phyloP scores from a whole-genome alignment of 2,797 vertebrate species.

The Scomberomorus guttatus region DNA sequence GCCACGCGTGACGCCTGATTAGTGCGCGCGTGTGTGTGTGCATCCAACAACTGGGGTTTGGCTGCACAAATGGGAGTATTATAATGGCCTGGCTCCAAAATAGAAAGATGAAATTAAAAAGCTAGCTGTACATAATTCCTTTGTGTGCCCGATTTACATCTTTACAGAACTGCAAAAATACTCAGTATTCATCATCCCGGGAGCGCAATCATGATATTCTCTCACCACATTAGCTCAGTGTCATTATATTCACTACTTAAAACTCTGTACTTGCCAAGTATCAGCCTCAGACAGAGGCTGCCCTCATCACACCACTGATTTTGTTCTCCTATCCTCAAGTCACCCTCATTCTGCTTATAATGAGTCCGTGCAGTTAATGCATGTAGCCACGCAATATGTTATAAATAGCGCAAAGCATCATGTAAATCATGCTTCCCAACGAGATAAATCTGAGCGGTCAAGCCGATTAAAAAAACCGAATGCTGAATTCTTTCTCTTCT shows the following conservation, averaged over 20 bases:
- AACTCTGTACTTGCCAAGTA: conserved; percentile 24
- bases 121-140: conserved; percentile 42
- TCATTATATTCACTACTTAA: conserved; percentile 35
- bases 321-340: background rate
- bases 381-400: background rate
- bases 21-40: conserved; percentile 19
- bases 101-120: conserved; percentile 55
- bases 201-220: conserved; percentile 14
- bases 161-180: conserved; percentile 25
- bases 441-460: too few species aligned
- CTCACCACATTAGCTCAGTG: conserved; percentile 29
- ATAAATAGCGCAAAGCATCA: background rate
- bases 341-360: background rate
- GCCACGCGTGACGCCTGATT: conserved; percentile 31
- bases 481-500: background rate
- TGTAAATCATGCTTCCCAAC: too few species aligned
- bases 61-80: conserved; percentile 45
- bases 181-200: conserved; percentile 20
- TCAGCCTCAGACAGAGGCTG: conserved; percentile 11
- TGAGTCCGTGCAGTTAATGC: background rate
- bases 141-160: conserved; percentile 35
- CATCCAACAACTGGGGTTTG: conserved; percentile 41
- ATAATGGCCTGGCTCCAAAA: conserved; percentile 47
- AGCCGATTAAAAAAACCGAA: too few species aligned
- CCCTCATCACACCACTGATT: too few species aligned